A percentile compares a stretch with the other conserved stretches of the same genome.
phyloP scores from a whole-genome alignment of 2,888 invertebrate species.

The Bombylius discolor region DNA sequence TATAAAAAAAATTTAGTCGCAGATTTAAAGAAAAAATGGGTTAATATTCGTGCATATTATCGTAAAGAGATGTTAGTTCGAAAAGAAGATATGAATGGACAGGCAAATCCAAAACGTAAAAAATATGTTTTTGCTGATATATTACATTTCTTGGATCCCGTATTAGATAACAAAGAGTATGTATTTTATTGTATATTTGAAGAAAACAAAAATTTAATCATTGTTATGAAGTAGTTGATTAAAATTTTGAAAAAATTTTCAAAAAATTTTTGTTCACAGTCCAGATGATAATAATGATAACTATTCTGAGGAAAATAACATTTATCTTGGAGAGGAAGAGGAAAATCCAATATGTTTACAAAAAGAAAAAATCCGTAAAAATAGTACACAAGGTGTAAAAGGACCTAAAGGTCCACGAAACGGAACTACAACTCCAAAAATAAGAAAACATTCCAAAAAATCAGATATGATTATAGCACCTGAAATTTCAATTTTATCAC shows the following conservation, averaged over 20 bases:
- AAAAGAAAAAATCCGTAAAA: not conserved
- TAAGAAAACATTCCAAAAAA: not conserved
- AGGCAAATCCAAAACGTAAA: not conserved
- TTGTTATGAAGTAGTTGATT: no score
- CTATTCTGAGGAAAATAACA: not conserved
- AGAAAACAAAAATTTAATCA: not conserved
- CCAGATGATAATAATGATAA: not conserved
- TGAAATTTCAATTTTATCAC: not conserved
- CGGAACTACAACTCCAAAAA: not conserved
- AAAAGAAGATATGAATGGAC: not conserved
- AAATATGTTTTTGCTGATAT: slow-evolving; percentile 1
- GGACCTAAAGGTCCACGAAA: no score
- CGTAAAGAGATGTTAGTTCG: not conserved
- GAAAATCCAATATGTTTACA: not conserved
- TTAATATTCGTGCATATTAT: not conserved
- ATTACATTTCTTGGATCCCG: not conserved
- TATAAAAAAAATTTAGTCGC: not conserved
- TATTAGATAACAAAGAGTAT: not conserved
- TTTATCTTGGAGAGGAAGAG: not conserved
- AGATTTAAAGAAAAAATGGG: slow-evolving; percentile 1
- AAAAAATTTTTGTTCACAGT: not conserved
- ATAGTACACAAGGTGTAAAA: not conserved
- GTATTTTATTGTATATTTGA: not conserved
- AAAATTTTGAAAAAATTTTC: no score
- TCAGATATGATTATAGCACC: not conserved